These are phyloP conservation scores for Syngnathus floridae DNA, from an alignment of 2,113 vertebrate genomes.

Conservation along the genomic window DNA sequence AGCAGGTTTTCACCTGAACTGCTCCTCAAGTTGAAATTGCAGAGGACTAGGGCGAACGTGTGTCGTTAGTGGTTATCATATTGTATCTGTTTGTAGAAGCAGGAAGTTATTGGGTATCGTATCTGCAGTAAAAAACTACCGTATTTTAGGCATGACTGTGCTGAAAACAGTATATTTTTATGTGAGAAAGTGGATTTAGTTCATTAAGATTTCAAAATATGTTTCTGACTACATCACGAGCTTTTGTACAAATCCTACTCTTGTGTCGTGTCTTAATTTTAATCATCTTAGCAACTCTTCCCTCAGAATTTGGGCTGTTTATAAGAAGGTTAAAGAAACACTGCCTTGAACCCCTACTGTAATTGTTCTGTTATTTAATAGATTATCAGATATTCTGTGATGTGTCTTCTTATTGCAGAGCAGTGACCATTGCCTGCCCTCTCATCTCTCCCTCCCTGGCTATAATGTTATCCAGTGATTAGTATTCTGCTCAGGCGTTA, in stretches of 20 bases:
- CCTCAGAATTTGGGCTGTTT: constrained; percentile 24
- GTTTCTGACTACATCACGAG: not conserved
- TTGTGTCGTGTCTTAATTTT: constrained; percentile 14
- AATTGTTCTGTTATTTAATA: constrained; percentile 52
- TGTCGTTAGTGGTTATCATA: too few relatives aligned
- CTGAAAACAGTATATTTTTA: not conserved
- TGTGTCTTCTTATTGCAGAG: constrained; percentile 36
- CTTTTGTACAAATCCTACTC: not conserved
- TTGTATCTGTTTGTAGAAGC: too few relatives aligned
- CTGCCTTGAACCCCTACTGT: constrained; percentile 31
- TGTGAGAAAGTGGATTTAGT: not conserved
- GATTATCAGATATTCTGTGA: constrained; percentile 45
- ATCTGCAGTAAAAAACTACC: too few relatives aligned
- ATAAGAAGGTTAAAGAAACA: constrained; percentile 14
- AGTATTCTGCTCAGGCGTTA: constrained; percentile 66
- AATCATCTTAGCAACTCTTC: constrained; percentile 20
- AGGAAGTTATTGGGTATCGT: too few relatives aligned
- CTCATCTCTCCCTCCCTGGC: constrained; percentile 33
- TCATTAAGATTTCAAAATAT: not conserved
- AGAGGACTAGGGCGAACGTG: too few relatives aligned
- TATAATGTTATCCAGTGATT: constrained; percentile 68
- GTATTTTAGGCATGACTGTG: not conserved
- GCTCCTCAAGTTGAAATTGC: too few relatives aligned
- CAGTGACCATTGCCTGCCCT: constrained; percentile 20
- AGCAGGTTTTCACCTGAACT: too few relatives aligned